Percentiles rank a stretch among this genome's conserved stretches.
Evolutionary conservation across 1,140 invertebrate genomes (phyloP).

Genomic region (Trichoplusia ni): DNA sequence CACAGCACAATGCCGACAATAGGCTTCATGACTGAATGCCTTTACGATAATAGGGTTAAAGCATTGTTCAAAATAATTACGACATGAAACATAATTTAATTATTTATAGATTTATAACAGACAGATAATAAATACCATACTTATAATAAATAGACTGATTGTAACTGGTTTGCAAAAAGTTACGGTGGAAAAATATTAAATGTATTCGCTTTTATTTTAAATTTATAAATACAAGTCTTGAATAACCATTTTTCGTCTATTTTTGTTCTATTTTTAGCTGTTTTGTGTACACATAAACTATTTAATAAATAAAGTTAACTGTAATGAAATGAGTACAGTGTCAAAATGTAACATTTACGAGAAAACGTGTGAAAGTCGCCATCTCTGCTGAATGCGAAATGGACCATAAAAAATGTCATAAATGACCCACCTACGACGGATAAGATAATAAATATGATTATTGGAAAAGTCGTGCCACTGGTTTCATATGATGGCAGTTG

Average conservation of each 20-base stretch:
- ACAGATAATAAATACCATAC: too few relatives aligned
- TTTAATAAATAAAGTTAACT: not conserved
- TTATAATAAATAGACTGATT: too few relatives aligned
- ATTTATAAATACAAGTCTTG: too few relatives aligned
- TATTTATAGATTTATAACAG: too few relatives aligned
- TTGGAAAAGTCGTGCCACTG: slow-evolving; percentile 7
- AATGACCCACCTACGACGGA: slow-evolving; percentile 21
- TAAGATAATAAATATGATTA: slow-evolving; percentile 29
- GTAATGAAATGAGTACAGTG: not conserved
- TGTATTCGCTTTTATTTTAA: too few relatives aligned
- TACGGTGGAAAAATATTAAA: too few relatives aligned
- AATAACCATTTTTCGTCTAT: too few relatives aligned
- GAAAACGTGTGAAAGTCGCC: not conserved
- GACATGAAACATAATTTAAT: too few relatives aligned
- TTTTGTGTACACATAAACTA: not conserved
- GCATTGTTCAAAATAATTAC: not conserved
- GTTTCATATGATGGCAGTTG: slow-evolving; percentile 14
- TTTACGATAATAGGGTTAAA: slow-evolving; percentile 30
- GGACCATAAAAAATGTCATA: slow-evolving; percentile 26
- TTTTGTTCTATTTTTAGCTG: too few relatives aligned
- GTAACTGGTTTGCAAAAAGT: too few relatives aligned
- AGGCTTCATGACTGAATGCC: slow-evolving; percentile 38
- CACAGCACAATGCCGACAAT: slow-evolving; percentile 39
- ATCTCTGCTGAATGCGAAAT: slow-evolving; percentile 4
- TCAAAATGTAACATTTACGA: slow-evolving; percentile 13